Base-by-base conservation (phyloP, 2,888 invertebrate species). In the Drosophila picticornis region DNA sequence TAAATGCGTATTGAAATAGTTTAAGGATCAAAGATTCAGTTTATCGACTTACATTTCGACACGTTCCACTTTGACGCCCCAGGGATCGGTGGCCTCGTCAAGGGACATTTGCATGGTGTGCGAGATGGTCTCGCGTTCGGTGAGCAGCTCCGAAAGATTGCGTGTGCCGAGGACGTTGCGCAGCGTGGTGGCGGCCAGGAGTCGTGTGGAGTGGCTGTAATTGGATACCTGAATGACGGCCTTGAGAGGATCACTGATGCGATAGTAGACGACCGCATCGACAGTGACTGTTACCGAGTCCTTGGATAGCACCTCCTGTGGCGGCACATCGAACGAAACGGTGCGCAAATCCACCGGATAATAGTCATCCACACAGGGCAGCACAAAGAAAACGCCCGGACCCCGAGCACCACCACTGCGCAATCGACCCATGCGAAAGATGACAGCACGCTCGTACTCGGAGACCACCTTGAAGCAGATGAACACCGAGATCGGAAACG, bases 241-340 rank as follows among this genome's bases (percentile, higher is more conserved):
- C 91, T 95, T 96, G 25, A 97, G 91, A 0, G 97, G 97, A 91
- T 97, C 96, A 88, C 96, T 96, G 75, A 97, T 96, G 80, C 96
- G 95, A 91, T 97, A 97, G 92, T 97, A 97, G 43, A 97, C 96
- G 1, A 97, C 97, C 0, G 98, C 98, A 91, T 98, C 98, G 4
- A 99, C 98, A 1, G 97, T 97, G 0, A 99, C 98, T 0, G 98
- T 99, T 13, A 98, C 98, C 0, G 97, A 97, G 93, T 98, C 98
- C 94, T 97, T 97, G 19, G 98, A 97, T 60, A 98, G 94, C 19
- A 98, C 98, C 95, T 99, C 98, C 94, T 99, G 99, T 0, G 98
- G 98, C 48, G 99, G 98, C 0, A 99, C 98, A 94, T 99, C 98
- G 91, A 99, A 99, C 0, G 98, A 98, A 0, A 99, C 97, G 0